Percentiles rank a stretch among this genome's conserved stretches.
These are phyloP conservation scores for Lycia hirtaria DNA, from an alignment of 2,888 invertebrate genomes.

Conservation along the genomic window DNA sequence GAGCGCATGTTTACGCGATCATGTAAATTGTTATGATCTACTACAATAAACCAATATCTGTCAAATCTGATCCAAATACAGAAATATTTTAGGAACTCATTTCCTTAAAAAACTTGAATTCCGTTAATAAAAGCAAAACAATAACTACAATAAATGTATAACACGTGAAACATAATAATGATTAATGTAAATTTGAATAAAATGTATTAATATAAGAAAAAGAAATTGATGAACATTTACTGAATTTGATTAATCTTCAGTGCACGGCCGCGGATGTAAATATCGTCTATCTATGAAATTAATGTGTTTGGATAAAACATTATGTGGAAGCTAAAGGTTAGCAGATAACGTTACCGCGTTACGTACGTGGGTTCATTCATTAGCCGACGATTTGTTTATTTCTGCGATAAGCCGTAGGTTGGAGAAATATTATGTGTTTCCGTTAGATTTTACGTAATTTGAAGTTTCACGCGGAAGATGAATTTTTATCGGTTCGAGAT, in stretches of 20 bases:
- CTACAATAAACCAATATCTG: conserved; percentile 29
- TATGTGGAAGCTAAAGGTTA: conserved; percentile 62
- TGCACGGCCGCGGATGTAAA: conserved; percentile 46
- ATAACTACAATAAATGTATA: too few relatives aligned
- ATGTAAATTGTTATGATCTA: conserved; percentile 66
- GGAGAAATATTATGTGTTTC: conserved; percentile 14
- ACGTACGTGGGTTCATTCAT: conserved; percentile 57
- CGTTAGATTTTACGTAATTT: conserved; percentile 18
- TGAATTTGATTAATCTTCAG: conserved; percentile 47
- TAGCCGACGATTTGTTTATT: conserved; percentile 41
- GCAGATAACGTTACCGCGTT: conserved; percentile 54
- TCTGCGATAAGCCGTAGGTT: conserved; percentile 18
- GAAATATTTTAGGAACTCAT: not conserved
- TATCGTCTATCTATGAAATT: conserved; percentile 58
- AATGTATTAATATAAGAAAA: too few relatives aligned
- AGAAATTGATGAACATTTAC: too few relatives aligned
- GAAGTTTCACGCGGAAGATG: conserved; percentile 11
- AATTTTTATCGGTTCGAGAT: conserved; percentile 13
- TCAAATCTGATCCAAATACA: not conserved
- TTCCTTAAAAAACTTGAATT: not conserved
- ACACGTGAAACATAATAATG: too few relatives aligned
- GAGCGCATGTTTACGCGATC: conserved; percentile 53
- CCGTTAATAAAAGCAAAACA: too few relatives aligned
- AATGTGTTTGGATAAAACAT: conserved; percentile 64
- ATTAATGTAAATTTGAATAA: too few relatives aligned